phyloP scores from a whole-genome alignment of 1,140 invertebrate species.

The Hormaphis cornu region DNA sequence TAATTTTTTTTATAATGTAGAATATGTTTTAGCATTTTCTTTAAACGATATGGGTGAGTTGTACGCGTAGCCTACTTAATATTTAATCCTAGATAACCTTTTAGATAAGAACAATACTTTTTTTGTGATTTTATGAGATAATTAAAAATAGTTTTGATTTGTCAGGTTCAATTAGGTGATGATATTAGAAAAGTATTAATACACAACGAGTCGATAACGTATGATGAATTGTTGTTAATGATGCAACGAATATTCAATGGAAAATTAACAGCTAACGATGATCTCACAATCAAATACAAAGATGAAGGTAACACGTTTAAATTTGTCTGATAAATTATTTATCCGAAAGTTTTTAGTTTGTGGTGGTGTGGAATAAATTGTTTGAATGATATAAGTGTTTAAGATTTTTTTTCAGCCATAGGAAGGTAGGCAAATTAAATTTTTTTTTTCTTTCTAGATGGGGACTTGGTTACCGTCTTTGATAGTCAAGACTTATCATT shows the following conservation, averaged over 20 bases:
- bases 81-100: neutral
- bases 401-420: too few relatives aligned
- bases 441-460: constrained; percentile 46
- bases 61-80: too few relatives aligned
- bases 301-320: constrained; percentile 53
- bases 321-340: neutral
- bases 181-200: constrained; percentile 64
- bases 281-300: constrained; percentile 64
- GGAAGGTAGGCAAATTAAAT: too few relatives aligned
- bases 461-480: constrained; percentile 64
- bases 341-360: too few relatives aligned
- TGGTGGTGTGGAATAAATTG: too few relatives aligned
- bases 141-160: neutral
- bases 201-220: constrained; percentile 68
- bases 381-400: too few relatives aligned
- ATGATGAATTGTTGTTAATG: constrained; percentile 67
- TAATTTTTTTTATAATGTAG: too few relatives aligned
- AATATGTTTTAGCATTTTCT: too few relatives aligned
- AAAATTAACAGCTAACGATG: constrained; percentile 55
- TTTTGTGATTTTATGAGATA: neutral
- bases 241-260: constrained; percentile 65
- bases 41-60: too few relatives aligned
- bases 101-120: neutral
- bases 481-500: constrained; percentile 63
- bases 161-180: constrained; percentile 56